Conservation (phyloP, 1,140 invertebrate species). For the Eupristina koningsbergeri region DNA sequence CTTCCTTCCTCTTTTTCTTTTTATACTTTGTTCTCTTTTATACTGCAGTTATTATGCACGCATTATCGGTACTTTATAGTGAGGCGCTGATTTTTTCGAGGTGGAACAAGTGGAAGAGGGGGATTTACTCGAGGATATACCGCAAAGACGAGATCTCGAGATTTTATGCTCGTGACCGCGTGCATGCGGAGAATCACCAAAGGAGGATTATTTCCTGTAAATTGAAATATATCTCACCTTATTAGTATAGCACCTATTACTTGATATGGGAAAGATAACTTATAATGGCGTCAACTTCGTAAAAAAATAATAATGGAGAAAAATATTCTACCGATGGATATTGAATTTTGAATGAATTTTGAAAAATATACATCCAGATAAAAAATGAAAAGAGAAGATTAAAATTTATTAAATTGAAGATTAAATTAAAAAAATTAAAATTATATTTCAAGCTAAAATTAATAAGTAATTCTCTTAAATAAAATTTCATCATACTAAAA, state of each 20-base stretch:
- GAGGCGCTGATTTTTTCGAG: conserved; percentile 52
- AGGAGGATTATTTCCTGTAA: conserved; percentile 41
- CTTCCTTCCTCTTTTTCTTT: conserved; percentile 45
- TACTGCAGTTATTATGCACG: conserved; percentile 65
- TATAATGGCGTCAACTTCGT: not conserved
- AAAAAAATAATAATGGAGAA: not conserved
- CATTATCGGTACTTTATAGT: conserved; percentile 62
- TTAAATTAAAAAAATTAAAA: too few species aligned
- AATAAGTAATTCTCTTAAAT: too few species aligned
- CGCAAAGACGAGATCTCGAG: conserved; percentile 39
- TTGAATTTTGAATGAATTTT: conserved; percentile 3
- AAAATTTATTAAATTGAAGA: not conserved
- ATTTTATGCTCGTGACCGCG: conserved; percentile 32
- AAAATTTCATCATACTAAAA: not conserved
- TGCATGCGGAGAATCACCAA: conserved; percentile 23
- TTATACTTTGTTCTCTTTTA: conserved; percentile 56
- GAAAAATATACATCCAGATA: not conserved
- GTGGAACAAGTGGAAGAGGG: conserved; percentile 38
- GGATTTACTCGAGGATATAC: conserved; percentile 46
- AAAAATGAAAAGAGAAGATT: not conserved
- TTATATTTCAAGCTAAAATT: too few species aligned
- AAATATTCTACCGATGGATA: not conserved
- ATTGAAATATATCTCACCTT: conserved; percentile 43
- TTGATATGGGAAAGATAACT: not conserved
- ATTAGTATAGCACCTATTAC: conserved; percentile 20